Percentiles rank a stretch among this genome's conserved stretches.
Conservation (phyloP, 2,797 vertebrate genomes). For the Amphiprion clarkii region DNA sequence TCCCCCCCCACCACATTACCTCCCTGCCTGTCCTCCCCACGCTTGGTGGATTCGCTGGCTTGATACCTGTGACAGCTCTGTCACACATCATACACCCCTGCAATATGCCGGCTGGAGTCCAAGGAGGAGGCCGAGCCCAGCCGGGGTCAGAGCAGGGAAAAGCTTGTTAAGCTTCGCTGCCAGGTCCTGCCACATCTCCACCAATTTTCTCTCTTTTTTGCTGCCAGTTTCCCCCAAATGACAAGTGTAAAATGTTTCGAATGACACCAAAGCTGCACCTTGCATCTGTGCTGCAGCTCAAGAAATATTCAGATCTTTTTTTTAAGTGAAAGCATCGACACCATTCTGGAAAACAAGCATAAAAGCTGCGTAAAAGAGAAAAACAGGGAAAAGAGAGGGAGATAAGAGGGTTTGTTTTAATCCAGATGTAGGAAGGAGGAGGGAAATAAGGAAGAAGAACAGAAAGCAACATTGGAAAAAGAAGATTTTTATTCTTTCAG, state of each 20-base stretch:
- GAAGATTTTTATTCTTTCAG: too few relatives aligned
- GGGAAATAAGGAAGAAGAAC: too few relatives aligned
- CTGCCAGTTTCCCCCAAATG: constrained; percentile 10
- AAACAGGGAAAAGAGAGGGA: too few relatives aligned
- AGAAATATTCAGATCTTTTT: too few relatives aligned
- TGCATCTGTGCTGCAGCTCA: too few relatives aligned
- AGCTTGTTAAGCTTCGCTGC: constrained; percentile 49
- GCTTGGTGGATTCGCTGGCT: constrained; percentile 36
- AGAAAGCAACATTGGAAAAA: too few relatives aligned
- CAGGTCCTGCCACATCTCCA: not conserved
- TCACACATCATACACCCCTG: constrained; percentile 69
- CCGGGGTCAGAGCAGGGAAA: constrained; percentile 5
- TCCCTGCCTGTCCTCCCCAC: constrained; percentile 20
- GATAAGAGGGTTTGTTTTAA: too few relatives aligned
- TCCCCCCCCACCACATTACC: constrained; percentile 15
- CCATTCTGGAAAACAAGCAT: too few relatives aligned
- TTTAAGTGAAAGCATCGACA: too few relatives aligned
- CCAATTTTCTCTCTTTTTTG: constrained; percentile 5
- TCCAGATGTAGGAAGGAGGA: too few relatives aligned
- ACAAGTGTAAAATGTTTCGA: constrained; percentile 10
- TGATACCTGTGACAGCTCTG: constrained; percentile 75
- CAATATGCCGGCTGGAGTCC: constrained; percentile 28
- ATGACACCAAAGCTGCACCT: too few relatives aligned
- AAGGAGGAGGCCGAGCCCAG: not conserved
- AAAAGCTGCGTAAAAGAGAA: too few relatives aligned